Conservation (phyloP, 2,888 invertebrate genomes). For the Nebria salina region DNA sequence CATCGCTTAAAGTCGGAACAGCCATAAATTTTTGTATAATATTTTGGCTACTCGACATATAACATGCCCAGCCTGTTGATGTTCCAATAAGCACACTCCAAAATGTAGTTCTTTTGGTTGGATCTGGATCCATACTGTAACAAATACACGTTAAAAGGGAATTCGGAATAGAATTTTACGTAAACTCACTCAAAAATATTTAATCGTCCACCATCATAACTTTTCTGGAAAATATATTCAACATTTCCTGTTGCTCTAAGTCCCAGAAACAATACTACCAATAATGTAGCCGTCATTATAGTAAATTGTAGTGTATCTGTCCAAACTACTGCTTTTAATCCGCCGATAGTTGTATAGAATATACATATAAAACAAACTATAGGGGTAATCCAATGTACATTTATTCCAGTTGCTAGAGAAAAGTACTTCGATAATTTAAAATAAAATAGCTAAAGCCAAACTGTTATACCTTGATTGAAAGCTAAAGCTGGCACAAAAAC, state of each 20-base stretch:
- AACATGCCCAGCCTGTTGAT: conserved; percentile 59
- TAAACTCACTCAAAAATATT: conserved; percentile 2
- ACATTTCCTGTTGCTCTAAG: neutral
- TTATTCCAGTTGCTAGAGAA: conserved; percentile 72
- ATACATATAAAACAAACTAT: conserved; percentile 75
- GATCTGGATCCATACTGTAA: conserved; percentile 69
- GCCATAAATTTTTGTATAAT: conserved; percentile 69
- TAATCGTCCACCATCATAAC: conserved; percentile 10
- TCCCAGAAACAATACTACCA: conserved; percentile 31
- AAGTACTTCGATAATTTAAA: too few relatives aligned
- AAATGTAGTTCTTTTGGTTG: conserved; percentile 70
- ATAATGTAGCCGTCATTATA: conserved; percentile 47
- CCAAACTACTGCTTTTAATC: conserved; percentile 73
- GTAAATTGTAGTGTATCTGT: conserved; percentile 66
- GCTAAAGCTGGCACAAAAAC: conserved; percentile 73
- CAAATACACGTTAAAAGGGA: conserved; percentile 18
- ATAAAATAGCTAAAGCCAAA: too few relatives aligned
- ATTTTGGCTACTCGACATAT: neutral
- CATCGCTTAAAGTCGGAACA: conserved; percentile 55
- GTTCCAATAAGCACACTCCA: conserved; percentile 69
- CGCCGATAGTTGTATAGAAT: conserved; percentile 77
- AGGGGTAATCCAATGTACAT: conserved; percentile 71
- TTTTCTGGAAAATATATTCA: conserved; percentile 6
- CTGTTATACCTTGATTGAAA: conserved; percentile 67
- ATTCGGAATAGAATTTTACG: neutral